Evolutionary conservation across 2,888 invertebrate species (phyloP).

Genomic region (Andricus curvator): DNA sequence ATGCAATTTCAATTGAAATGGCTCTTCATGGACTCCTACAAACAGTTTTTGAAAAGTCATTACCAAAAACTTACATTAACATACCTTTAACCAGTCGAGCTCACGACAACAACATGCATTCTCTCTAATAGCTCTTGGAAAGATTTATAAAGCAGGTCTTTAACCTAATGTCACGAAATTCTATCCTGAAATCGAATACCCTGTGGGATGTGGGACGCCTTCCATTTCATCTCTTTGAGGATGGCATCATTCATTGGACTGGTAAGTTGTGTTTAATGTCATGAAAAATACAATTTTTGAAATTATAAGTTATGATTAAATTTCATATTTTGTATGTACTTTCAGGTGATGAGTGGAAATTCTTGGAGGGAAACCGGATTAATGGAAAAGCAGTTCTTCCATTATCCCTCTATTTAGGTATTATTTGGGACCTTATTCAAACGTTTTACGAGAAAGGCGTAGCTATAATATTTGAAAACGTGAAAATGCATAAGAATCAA

Average conservation of each 20-base stretch:
- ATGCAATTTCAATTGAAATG: constrained; percentile 92
- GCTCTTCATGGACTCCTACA: constrained; percentile 94
- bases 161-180: constrained; percentile 79
- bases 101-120: constrained; percentile 73
- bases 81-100: constrained; percentile 86
- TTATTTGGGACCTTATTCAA: constrained; percentile 79
- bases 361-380: constrained; percentile 80
- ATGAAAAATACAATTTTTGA: too few species aligned
- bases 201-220: constrained; percentile 81
- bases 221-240: constrained; percentile 78
- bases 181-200: constrained; percentile 79
- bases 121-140: constrained; percentile 78
- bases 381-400: constrained; percentile 82
- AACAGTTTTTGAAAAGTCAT: constrained; percentile 89
- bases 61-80: constrained; percentile 85
- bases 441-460: constrained; percentile 74
- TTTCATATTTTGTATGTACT: not conserved
- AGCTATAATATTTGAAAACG: constrained; percentile 68
- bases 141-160: constrained; percentile 80
- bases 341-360: constrained; percentile 70
- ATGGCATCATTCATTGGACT: constrained; percentile 59
- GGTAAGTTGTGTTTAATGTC: constrained; percentile 43
- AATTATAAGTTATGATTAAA: not conserved
- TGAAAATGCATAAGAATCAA: constrained; percentile 77
- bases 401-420: constrained; percentile 80